Evolutionary conservation across 2,797 vertebrate genomes (phyloP).

Genomic region (Esox masquinongy): DNA sequence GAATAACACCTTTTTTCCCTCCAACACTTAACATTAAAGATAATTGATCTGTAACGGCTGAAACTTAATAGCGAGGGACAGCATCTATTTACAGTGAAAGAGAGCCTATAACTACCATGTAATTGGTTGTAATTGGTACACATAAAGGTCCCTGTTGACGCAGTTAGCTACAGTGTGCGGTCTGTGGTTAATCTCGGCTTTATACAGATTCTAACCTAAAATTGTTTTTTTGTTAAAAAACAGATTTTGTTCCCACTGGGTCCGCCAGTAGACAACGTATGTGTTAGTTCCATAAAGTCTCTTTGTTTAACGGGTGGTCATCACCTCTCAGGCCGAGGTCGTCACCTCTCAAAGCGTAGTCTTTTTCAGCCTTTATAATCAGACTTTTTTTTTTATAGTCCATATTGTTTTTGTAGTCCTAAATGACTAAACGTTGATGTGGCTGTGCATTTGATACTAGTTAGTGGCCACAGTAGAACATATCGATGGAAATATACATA

Average conservation of each 20-base stretch:
- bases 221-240: too few species aligned
- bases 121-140: background rate
- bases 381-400: background rate
- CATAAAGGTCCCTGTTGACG: slow-evolving; percentile 1
- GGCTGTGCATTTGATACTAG: background rate
- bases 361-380: background rate
- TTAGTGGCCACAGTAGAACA: background rate
- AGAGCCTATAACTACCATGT: background rate
- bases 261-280: slow-evolving; percentile 4
- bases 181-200: background rate
- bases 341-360: background rate
- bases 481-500: background rate
- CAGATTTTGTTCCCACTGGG: background rate
- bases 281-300: slow-evolving; percentile 7
- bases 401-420: background rate
- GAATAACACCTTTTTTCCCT: too few species aligned
- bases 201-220: too few species aligned
- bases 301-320: slow-evolving; percentile 12
- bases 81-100: background rate
- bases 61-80: background rate
- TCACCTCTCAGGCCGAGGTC: slow-evolving; percentile 3
- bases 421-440: background rate
- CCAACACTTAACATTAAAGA: too few species aligned
- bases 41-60: too few species aligned
- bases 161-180: background rate